Conservation (phyloP, 2,113 vertebrate genomes). For the Gorsachius goisagi region DNA sequence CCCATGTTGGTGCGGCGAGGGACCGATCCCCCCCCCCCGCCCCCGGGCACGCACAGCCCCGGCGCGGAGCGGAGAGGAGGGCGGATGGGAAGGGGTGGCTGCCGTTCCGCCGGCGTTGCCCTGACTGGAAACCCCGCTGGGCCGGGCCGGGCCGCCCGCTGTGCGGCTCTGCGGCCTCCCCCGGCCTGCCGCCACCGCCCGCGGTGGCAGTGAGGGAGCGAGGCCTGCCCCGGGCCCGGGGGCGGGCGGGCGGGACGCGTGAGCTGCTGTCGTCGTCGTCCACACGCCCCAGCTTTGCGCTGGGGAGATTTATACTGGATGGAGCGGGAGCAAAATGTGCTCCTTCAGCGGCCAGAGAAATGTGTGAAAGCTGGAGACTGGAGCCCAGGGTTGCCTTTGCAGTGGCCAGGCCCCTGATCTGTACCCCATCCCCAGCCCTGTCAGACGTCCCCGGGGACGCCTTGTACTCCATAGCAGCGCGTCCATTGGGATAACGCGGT, state of each 20-base stretch:
- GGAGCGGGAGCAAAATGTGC: not conserved
- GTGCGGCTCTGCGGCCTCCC: not conserved
- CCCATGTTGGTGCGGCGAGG: too few relatives aligned
- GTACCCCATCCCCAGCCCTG: rapidly evolving
- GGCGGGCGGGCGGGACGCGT: not conserved
- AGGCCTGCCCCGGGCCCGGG: too few relatives aligned
- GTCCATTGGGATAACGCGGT: rapidly evolving
- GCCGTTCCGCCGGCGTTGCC: too few relatives aligned
- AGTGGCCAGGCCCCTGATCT: not conserved
- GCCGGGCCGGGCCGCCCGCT: not conserved
- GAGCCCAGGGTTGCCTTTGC: not conserved
- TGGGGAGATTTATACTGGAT: not conserved
- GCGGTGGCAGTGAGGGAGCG: not conserved
- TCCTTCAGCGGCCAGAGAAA: not conserved
- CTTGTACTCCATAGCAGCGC: rapidly evolving
- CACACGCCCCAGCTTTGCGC: rapidly evolving
- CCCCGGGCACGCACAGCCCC: too few relatives aligned
- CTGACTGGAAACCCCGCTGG: not conserved
- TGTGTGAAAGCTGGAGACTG: not conserved
- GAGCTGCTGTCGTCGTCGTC: not conserved
- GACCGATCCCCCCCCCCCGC: too few relatives aligned
- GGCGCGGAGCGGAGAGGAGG: not conserved
- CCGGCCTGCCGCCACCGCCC: not conserved
- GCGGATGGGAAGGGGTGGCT: not conserved
- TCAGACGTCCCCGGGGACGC: rapidly evolving